A percentile compares a stretch with the other conserved stretches of the same genome.
Evolutionary conservation across 2,797 vertebrate genomes (phyloP).

Genomic region (Trachurus trachurus): DNA sequence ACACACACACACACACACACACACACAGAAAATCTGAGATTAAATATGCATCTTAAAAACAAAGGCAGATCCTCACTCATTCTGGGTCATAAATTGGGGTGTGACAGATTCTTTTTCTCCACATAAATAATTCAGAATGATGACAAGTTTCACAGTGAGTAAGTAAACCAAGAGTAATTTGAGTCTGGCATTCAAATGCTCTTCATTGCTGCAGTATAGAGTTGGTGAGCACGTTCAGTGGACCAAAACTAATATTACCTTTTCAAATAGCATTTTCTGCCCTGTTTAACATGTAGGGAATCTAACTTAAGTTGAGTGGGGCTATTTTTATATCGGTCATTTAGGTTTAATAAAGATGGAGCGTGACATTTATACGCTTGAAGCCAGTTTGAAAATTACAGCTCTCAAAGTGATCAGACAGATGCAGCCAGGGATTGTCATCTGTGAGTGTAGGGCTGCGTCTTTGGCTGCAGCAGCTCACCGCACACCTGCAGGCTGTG

Average conservation of each 20-base stretch:
- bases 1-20: neutral
- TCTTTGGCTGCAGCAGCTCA: slow-evolving; percentile 1
- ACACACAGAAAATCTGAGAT: slow-evolving; percentile 4
- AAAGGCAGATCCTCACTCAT: neutral
- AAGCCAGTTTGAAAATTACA: slow-evolving; percentile 8
- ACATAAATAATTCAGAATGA: slow-evolving; percentile 10
- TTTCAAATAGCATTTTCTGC: slow-evolving; percentile 19
- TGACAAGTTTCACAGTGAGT: slow-evolving; percentile 5
- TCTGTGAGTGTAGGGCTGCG: neutral
- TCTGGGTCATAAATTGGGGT: slow-evolving; percentile 18
- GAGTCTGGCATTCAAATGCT: neutral
- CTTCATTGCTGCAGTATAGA: neutral
- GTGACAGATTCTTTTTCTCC: neutral
- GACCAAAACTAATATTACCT: neutral
- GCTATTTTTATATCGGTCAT: too few relatives aligned
- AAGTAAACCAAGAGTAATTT: neutral
- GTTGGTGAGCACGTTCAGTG: neutral
- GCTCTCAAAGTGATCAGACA: slow-evolving; percentile 10
- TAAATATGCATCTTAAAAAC: slow-evolving; percentile 20
- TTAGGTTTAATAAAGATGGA: neutral
- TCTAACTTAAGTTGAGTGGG: too few relatives aligned
- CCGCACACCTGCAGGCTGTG: slow-evolving; percentile 11
- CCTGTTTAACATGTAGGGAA: neutral
- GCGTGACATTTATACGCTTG: neutral
- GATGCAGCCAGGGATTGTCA: neutral